Evolutionary conservation across 2,113 vertebrate species (phyloP).

Genomic region (Cygnus atratus): DNA sequence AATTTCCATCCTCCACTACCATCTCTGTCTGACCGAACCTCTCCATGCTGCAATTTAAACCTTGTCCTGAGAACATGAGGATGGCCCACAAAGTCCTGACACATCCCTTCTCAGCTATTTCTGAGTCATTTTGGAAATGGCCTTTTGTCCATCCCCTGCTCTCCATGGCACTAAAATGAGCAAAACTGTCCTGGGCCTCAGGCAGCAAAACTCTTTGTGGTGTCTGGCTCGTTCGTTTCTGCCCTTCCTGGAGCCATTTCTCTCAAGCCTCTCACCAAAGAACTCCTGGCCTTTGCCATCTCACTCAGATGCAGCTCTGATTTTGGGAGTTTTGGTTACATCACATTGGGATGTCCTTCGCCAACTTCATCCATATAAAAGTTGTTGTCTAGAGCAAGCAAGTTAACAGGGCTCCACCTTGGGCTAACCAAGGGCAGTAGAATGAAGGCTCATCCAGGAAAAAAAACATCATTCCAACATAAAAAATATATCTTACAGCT

Average conservation of each 20-base stretch:
- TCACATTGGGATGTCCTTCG: neutral
- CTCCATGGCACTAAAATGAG: rapidly evolving
- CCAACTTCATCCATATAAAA: neutral
- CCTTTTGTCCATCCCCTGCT: neutral
- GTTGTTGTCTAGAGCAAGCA: neutral
- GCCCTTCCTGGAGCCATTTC: neutral
- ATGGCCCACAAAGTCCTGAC: neutral
- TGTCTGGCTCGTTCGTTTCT: neutral
- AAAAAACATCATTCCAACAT: neutral
- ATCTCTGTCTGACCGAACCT: neutral
- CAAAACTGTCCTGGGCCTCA: neutral
- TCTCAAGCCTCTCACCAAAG: neutral
- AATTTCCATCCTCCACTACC: neutral
- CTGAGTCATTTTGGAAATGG: neutral
- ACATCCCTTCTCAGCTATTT: neutral
- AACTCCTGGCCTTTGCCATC: neutral
- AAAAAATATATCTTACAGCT: neutral
- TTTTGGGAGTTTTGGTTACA: neutral
- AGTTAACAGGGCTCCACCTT: neutral
- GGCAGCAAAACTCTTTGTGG: neutral
- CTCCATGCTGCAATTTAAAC: neutral
- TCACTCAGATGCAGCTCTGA: neutral
- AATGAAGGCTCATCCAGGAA: neutral
- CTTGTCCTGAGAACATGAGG: neutral
- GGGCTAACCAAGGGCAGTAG: neutral